Base-by-base conservation (phyloP, 2,113 vertebrate species). In the Podilymbus podiceps region DNA sequence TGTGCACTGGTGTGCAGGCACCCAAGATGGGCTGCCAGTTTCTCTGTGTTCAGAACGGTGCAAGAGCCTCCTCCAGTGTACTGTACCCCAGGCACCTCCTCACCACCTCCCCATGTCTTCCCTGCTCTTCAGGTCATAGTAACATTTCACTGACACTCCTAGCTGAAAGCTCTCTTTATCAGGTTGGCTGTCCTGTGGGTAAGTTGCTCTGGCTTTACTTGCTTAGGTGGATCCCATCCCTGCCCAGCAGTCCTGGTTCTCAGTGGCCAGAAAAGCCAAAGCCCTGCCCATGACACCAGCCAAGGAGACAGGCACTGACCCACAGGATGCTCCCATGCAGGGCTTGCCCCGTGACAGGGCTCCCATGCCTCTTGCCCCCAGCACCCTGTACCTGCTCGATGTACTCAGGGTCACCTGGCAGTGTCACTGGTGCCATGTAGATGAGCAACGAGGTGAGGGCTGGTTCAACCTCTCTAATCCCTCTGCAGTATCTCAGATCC, bases 271-370 rank as follows among this genome's bases (percentile, higher is more conserved):
- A 38, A 63, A 59, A 82, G n/a, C 60, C 90, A 28, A 58, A 78
- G 38, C 4, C 12, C 35, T 76, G 30, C 4, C 46, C 0, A 1
- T 5, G 46, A 19, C 4, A 1, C 18, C 33, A 68, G 22, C 18
- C 15, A 0, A 0, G 6, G 24, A 79, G 56, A 12, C 62, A 73
- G 20, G 21, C 4, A 3, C 6, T 38, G 79, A 12, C 53, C 52
- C 2, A 0, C 5, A 23, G 24, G 69, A 42, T 38, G 58, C 8
- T 84, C 31, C 25, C 44, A 35, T 0, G 4, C 30, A 24, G 11
- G 22, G 15, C 35, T 62, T 58, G 24, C 4, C 33, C 38, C 0
- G 1, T 10, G 28, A 53, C 8, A 31, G 62, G 30, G 28, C 1
- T 78, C 23, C 33, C 24, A 44, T 8, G 35, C 30, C 20, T 30